phyloP scores from a whole-genome alignment of 2,888 invertebrate genomes.

The Cloeon dipterum region DNA sequence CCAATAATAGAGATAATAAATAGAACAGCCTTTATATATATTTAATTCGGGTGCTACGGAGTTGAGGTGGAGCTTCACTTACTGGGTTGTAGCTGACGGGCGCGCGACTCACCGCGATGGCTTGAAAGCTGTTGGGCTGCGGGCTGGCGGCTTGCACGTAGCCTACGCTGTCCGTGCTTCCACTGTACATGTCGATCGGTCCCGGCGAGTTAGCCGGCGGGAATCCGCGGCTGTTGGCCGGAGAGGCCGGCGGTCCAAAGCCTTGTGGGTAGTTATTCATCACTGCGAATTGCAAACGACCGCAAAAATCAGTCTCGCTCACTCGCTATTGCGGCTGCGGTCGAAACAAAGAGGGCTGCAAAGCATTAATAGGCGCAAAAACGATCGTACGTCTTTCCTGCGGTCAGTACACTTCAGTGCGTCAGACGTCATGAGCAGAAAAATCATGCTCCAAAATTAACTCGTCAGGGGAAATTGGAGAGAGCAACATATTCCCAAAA shows the following conservation, averaged over 20 bases:
- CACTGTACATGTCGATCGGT: slow-evolving; percentile 73
- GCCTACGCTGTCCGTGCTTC: slow-evolving; percentile 52
- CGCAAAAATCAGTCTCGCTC: slow-evolving; percentile 6
- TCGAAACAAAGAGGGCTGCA: too few species aligned
- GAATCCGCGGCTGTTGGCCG: slow-evolving; percentile 34
- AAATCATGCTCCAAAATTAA: too few species aligned
- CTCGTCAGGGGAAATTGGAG: too few species aligned
- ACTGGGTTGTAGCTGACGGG: slow-evolving; percentile 86
- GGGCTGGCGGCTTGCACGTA: slow-evolving; percentile 93
- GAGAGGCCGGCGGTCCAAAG: slow-evolving; percentile 18
- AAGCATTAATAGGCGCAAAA: too few species aligned
- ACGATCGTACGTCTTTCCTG: too few species aligned
- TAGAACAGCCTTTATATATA: background rate
- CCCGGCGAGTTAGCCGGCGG: slow-evolving; percentile 77
- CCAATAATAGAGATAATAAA: too few species aligned
- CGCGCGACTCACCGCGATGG: slow-evolving; percentile 80
- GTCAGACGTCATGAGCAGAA: too few species aligned
- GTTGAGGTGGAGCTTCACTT: slow-evolving; percentile 20
- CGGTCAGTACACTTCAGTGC: too few species aligned
- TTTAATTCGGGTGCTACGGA: background rate
- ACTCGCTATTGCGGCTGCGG: too few species aligned
- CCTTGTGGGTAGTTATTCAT: slow-evolving; percentile 68
- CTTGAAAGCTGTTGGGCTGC: slow-evolving; percentile 87
- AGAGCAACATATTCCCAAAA: too few species aligned
- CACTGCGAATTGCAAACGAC: slow-evolving; percentile 35